Conservation (phyloP, 2,888 invertebrate genomes). For the Glyphotaelius pellucidus region DNA sequence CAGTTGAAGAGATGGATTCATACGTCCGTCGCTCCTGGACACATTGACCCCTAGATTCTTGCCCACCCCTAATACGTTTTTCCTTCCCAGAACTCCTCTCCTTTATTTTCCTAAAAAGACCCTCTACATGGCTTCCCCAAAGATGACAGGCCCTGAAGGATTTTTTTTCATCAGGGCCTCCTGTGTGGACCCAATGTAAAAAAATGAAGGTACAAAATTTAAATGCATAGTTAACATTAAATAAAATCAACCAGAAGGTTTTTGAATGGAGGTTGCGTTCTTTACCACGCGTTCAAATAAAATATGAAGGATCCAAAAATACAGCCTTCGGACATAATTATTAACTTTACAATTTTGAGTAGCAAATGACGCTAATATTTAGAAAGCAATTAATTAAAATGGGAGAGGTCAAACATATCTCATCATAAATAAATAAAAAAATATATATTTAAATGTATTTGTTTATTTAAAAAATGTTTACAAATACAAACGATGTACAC, state of each 20-base stretch:
- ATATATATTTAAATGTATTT: neutral
- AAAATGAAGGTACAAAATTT: neutral
- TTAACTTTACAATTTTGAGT: neutral
- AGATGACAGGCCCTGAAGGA: no score
- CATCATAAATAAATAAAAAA: neutral
- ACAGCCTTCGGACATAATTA: neutral
- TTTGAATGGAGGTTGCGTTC: slow-evolving; percentile 7
- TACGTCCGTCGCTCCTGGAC: no score
- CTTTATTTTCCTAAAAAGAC: no score
- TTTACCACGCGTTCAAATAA: slow-evolving; percentile 15
- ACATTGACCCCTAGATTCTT: no score
- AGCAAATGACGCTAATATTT: neutral
- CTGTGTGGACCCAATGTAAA: no score
- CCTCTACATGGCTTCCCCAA: no score
- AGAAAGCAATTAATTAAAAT: neutral
- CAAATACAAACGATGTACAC: slow-evolving; percentile 33
- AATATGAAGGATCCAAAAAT: neutral
- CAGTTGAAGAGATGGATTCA: no score
- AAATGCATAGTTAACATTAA: neutral
- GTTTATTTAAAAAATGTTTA: slow-evolving; percentile 38
- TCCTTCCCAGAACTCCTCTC: no score
- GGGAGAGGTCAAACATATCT: neutral
- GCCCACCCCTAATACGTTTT: no score
- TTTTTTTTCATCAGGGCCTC: no score
- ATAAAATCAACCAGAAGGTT: neutral